A percentile compares a stretch with the other conserved stretches of the same genome.
These are phyloP conservation scores for Labrus mixtus DNA, from an alignment of 2,113 vertebrate genomes.

Conservation along the genomic window DNA sequence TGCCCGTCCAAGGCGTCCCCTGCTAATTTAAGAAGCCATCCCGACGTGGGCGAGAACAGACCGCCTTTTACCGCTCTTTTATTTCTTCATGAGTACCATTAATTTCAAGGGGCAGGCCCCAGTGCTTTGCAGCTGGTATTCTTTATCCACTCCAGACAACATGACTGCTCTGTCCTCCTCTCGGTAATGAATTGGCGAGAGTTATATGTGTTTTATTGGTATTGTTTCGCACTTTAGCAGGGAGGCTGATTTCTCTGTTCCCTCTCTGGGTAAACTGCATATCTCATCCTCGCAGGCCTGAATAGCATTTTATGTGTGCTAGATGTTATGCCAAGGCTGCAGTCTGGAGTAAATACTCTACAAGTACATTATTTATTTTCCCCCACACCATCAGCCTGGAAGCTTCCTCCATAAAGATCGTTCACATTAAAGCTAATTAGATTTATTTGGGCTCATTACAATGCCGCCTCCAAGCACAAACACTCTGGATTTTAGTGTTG, in stretches of 20 bases:
- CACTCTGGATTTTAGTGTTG: slow-evolving; percentile 49
- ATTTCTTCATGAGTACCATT: slow-evolving; percentile 62
- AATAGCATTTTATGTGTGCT: slow-evolving; percentile 54
- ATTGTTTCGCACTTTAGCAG: slow-evolving; percentile 62
- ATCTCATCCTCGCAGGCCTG: slow-evolving; percentile 71
- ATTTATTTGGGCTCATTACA: slow-evolving; percentile 75
- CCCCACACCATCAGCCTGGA: slow-evolving; percentile 59
- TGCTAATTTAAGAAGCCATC: slow-evolving; percentile 40
- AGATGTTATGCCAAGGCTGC: slow-evolving; percentile 64
- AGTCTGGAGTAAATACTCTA: slow-evolving; percentile 53
- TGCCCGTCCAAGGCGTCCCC: slow-evolving; percentile 8
- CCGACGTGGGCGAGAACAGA: slow-evolving; percentile 38
- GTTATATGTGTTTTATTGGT: slow-evolving; percentile 62
- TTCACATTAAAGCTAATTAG: slow-evolving; percentile 75
- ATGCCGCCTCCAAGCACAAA: slow-evolving; percentile 35
- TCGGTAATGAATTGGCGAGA: slow-evolving; percentile 65
- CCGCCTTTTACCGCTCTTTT: slow-evolving; percentile 54
- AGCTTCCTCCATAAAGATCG: slow-evolving; percentile 71
- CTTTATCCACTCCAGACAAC: slow-evolving; percentile 49
- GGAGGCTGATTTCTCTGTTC: slow-evolving; percentile 36
- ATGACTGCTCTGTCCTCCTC: slow-evolving; percentile 48
- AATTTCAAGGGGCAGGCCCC: slow-evolving; percentile 45
- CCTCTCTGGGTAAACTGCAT: slow-evolving; percentile 39
- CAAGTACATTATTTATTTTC: slow-evolving; percentile 67
- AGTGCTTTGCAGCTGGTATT: slow-evolving; percentile 45